Evolutionary conservation across 1,140 invertebrate genomes (phyloP), one percentile per base, ranked within the genome.

Genomic region (Bombus confusus): DNA sequence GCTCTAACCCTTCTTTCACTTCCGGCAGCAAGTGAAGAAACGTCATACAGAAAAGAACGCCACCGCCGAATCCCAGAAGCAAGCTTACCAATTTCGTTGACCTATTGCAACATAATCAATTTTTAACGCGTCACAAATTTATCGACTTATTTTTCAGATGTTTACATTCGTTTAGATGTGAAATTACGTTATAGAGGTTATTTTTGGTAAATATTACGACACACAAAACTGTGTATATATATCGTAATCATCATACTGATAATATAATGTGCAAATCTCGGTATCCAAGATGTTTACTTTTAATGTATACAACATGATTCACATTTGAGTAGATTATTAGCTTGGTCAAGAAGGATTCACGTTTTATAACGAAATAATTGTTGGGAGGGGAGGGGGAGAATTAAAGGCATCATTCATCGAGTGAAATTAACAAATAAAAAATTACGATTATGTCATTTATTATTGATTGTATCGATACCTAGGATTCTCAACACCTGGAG

Each of bases 1-100:
- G 89, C 57, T 96, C 93, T 28, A 97, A 95, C 34, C 96, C 96
- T 92, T 98, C 97, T 80, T 96, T 96, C 0, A 98, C 97, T 95
- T 99, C 98, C 1, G 98, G 98, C 57, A 99, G 94, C 78, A 99
- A 95, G 93, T 99, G 98, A 73, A 98, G 95, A 89, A 99, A 98
- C 1, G 98, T 98, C 2, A 98, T 99, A 69, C 97, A 97, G 82
- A 99, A 96, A 25, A 99, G 96, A 4, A 99, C 98, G 1, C 99
- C 98, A 5, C 98, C 98, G 4, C 98, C 98, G 89, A 99, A 98
- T 87, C 98, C 98, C 43, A 98, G 95, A 13, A 98, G 93, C n/a
- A 97, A 91, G 86, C 96, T 92, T 4, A 96, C 95, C 28, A 96
- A 88, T 57, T 87, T 94, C 47, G 93, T 95, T 0, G 95, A 96